Percentiles rank a stretch among this genome's conserved stretches.
These are phyloP conservation scores for Tuta absoluta DNA, from an alignment of 2,888 invertebrate genomes.

Conservation along the genomic window DNA sequence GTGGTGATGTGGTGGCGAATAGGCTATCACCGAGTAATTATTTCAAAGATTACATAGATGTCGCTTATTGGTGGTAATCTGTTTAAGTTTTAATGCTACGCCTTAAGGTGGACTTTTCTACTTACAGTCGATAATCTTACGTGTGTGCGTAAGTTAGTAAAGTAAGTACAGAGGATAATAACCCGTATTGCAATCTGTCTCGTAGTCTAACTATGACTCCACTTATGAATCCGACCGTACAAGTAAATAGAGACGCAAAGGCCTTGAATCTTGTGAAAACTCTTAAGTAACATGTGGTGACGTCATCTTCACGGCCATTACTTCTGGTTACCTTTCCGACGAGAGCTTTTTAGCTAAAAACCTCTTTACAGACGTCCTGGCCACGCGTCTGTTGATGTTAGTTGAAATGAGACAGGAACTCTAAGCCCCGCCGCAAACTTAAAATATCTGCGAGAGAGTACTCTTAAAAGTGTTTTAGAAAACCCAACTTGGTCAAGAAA, in stretches of 20 bases:
- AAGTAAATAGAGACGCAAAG: not conserved
- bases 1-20: no score
- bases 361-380: conserved; percentile 45
- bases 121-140: no score
- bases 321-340: conserved; percentile 43
- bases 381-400: conserved; percentile 40
- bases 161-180: no score
- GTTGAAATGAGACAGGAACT: conserved; percentile 30
- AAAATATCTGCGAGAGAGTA: conserved; percentile 7
- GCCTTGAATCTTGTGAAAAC: conserved; percentile 3
- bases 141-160: no score
- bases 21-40: no score
- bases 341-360: conserved; percentile 42
- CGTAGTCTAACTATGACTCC: no score
- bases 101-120: no score
- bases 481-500: conserved; percentile 11
- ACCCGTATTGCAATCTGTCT: no score
- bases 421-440: conserved; percentile 25
- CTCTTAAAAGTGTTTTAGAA: conserved; percentile 12
- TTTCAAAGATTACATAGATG: no score
- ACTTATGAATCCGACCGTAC: no score
- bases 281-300: conserved; percentile 39
- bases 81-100: no score
- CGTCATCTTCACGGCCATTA: conserved; percentile 50
- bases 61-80: no score